Evolutionary conservation across 2,113 vertebrate genomes (phyloP).

Genomic region (Pseudorectes ferrugineus): DNA sequence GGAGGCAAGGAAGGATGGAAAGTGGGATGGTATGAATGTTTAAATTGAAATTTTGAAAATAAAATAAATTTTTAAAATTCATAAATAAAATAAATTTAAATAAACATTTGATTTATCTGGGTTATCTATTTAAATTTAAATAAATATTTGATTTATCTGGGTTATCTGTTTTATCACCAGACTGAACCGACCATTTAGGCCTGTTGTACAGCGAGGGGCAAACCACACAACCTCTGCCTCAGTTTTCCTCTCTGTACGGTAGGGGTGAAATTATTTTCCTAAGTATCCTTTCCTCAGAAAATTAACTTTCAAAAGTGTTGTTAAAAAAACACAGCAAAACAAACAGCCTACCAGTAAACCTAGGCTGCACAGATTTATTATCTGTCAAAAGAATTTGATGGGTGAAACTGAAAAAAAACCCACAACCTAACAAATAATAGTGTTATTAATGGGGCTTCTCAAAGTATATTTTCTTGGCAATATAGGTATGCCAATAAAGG

Average conservation of each 20-base stretch:
- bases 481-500: slow-evolving; percentile 29
- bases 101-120: not conserved
- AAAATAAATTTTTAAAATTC: not conserved
- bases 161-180: not conserved
- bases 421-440: not conserved
- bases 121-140: not conserved
- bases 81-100: not conserved
- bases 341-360: not conserved
- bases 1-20: not conserved
- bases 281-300: not conserved
- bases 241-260: not conserved
- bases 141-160: not conserved
- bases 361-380: not conserved
- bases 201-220: fast-evolving
- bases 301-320: not conserved
- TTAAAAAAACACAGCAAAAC: not conserved
- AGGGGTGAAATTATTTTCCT: not conserved
- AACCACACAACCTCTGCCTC: not conserved
- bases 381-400: not conserved
- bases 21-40: not conserved
- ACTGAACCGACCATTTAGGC: not conserved
- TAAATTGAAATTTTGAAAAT: not conserved
- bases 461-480: slow-evolving; percentile 1
- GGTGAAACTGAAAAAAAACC: not conserved
- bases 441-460: slow-evolving; percentile 12